These are phyloP conservation scores for Apeltes quadracus DNA, from an alignment of 2,113 vertebrate genomes.

Conservation along the genomic window DNA sequence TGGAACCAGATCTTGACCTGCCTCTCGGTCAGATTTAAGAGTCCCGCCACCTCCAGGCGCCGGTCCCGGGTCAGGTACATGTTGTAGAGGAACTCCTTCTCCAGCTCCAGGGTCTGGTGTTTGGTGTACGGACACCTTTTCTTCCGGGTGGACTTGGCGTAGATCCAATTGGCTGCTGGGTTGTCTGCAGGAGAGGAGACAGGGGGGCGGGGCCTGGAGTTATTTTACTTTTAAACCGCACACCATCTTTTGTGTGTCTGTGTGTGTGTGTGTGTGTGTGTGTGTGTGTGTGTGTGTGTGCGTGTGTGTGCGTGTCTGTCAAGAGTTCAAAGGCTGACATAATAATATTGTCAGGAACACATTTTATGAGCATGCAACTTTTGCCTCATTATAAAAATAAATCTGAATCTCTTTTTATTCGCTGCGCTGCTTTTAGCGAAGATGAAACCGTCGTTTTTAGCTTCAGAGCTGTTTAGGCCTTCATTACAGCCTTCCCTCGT, in stretches of 20 bases:
- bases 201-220: neutral
- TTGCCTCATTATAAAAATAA: slow-evolving; percentile 47
- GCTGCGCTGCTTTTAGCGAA: neutral
- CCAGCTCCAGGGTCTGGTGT: slow-evolving; percentile 79
- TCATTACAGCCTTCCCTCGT: neutral
- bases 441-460: neutral
- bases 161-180: slow-evolving; percentile 75
- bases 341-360: slow-evolving; percentile 28
- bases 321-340: slow-evolving; percentile 41
- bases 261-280: neutral
- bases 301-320: slow-evolving; percentile 3
- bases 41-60: slow-evolving; percentile 76
- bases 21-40: slow-evolving; percentile 75
- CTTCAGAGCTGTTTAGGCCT: neutral
- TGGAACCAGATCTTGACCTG: slow-evolving; percentile 82
- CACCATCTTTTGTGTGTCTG: neutral
- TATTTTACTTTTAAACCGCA: slow-evolving; percentile 13
- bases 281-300: slow-evolving; percentile 1
- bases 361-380: slow-evolving; percentile 48
- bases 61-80: slow-evolving; percentile 79
- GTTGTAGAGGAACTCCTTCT: slow-evolving; percentile 80
- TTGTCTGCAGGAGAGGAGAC: slow-evolving; percentile 55
- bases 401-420: neutral
- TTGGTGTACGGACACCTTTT: slow-evolving; percentile 78
- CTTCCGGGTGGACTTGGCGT: slow-evolving; percentile 75